A percentile compares a stretch with the other conserved stretches of the same genome.
Conservation (phyloP, 2,113 vertebrate species). For the Ranitomeya imitator region DNA sequence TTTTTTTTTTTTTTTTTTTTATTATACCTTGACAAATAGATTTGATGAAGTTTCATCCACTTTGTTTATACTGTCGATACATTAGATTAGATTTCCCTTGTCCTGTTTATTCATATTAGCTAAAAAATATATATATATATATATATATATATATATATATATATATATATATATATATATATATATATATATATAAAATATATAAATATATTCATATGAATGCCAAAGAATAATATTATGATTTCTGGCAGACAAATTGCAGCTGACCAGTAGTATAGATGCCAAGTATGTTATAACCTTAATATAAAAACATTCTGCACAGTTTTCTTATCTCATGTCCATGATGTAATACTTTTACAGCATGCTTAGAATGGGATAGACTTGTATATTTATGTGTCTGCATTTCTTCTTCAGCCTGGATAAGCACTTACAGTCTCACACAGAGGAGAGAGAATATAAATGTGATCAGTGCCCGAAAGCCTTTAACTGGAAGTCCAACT, state of each 20-base stretch:
- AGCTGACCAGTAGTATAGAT: neutral
- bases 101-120: too few relatives aligned
- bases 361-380: neutral
- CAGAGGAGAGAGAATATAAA: slow-evolving; percentile 94
- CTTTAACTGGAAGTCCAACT: slow-evolving; percentile 86
- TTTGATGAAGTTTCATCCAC: too few relatives aligned
- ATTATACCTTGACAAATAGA: too few relatives aligned
- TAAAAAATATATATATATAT: too few relatives aligned
- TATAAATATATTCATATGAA: too few relatives aligned
- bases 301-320: neutral
- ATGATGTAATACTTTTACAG: slow-evolving; percentile 17
- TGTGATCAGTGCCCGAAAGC: slow-evolving; percentile 89
- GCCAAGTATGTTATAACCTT: neutral
- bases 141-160: too few relatives aligned
- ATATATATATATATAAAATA: too few relatives aligned
- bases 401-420: slow-evolving; percentile 79
- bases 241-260: neutral
- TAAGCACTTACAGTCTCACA: slow-evolving; percentile 90
- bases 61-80: neutral
- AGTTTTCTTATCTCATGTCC: neutral
- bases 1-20: too few relatives aligned
- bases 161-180: too few relatives aligned
- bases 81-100: neutral
- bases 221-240: too few relatives aligned
- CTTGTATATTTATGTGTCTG: slow-evolving; percentile 8